Percentiles rank a stretch among this genome's conserved stretches.
phyloP scores from a whole-genome alignment of 2,888 invertebrate species.

The Nephrotoma flavescens region DNA sequence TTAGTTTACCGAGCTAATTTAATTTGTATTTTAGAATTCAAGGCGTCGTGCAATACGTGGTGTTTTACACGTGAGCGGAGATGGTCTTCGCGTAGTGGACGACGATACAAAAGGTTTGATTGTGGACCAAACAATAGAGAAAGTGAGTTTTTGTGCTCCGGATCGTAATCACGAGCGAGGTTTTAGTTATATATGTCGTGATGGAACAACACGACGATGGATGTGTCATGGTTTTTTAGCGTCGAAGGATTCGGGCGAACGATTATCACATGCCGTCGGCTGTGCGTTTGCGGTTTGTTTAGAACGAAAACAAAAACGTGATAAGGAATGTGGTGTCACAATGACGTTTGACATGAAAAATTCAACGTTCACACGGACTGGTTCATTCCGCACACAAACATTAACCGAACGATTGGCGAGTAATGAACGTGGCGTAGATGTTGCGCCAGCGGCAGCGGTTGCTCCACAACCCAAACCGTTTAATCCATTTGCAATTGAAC shows the following conservation, averaged over 20 bases:
- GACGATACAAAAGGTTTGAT: constrained; percentile 97
- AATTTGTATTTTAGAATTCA: constrained; percentile 51
- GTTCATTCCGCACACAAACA: constrained; percentile 78
- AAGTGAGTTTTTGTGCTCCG: constrained; percentile 99
- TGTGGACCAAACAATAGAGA: constrained; percentile 99
- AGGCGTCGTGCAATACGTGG: constrained; percentile 80
- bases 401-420: constrained; percentile 57
- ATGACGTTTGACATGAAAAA: constrained; percentile 85
- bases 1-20: not conserved
- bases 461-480: constrained; percentile 43
- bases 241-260: constrained; percentile 88
- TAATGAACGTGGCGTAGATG: constrained; percentile 36
- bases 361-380: constrained; percentile 82
- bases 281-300: constrained; percentile 98
- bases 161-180: constrained; percentile 96
- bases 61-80: constrained; percentile 80
- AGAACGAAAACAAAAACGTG: constrained; percentile 92
- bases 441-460: constrained; percentile 27
- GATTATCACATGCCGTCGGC: constrained; percentile 96
- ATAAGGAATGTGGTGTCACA: constrained; percentile 88
- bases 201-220: constrained; percentile 97
- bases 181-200: constrained; percentile 95
- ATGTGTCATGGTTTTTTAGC: constrained; percentile 99
- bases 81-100: constrained; percentile 93
- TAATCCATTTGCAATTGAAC: constrained; percentile 87